A percentile compares a stretch with the other conserved stretches of the same genome.
Conservation (phyloP, 1,140 invertebrate genomes). For the Drosophila nasuta region DNA sequence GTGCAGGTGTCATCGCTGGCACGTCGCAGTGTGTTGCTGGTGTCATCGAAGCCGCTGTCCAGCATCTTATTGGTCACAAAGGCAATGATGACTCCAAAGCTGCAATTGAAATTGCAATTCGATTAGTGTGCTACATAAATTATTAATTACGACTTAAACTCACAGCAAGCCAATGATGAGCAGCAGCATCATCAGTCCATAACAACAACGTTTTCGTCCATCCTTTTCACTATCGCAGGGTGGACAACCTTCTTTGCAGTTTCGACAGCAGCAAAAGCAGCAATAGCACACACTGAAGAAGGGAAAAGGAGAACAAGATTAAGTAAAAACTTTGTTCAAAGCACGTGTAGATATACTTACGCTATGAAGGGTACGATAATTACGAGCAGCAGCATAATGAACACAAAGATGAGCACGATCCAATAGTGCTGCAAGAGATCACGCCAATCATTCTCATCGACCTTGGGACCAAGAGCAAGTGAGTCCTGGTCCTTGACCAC, state of each 20-base stretch:
- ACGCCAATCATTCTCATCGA: constrained; percentile 86
- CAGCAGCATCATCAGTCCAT: constrained; percentile 90
- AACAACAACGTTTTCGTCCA: constrained; percentile 90
- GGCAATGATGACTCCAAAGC: constrained; percentile 93
- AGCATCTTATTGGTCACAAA: constrained; percentile 94
- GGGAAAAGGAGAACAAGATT: constrained; percentile 23
- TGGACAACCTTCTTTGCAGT: constrained; percentile 90
- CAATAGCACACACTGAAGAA: constrained; percentile 89
- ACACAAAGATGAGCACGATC: constrained; percentile 86
- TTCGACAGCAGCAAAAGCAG: constrained; percentile 93
- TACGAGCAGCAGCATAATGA: constrained; percentile 87
- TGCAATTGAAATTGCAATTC: constrained; percentile 53
- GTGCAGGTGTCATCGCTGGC: constrained; percentile 88
- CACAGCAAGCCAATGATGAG: constrained; percentile 92
- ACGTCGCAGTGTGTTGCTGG: constrained; percentile 87
- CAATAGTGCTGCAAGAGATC: constrained; percentile 87
- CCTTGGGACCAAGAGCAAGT: constrained; percentile 77
- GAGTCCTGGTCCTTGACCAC: constrained; percentile 46
- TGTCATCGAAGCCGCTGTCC: constrained; percentile 88
- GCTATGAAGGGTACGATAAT: constrained; percentile 89
- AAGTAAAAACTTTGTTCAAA: neutral
- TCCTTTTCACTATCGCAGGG: constrained; percentile 93
- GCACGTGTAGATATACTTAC: constrained; percentile 62
- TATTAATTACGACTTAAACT: constrained; percentile 81
- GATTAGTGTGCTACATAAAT: constrained; percentile 12